Conservation (phyloP, 2,888 invertebrate species). For the Ichneumoninae sp. region DNA sequence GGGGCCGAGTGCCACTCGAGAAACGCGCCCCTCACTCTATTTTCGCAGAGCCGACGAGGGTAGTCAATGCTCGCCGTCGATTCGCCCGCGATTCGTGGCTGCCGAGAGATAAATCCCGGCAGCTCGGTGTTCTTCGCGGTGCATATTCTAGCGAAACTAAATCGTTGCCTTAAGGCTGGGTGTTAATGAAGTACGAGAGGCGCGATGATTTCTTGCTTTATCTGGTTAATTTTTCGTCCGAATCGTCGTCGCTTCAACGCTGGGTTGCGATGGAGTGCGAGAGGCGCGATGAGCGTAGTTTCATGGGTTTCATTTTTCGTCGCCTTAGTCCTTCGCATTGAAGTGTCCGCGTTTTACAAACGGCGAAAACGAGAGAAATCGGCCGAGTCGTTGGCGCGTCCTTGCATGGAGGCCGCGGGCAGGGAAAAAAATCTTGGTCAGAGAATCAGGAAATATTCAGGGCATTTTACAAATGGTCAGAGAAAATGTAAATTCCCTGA, state of each 20-base stretch:
- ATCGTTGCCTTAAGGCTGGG: not conserved
- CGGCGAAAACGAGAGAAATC: slow-evolving; percentile 74
- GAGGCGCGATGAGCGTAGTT: not conserved
- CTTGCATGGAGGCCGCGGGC: not conserved
- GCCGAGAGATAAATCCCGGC: slow-evolving; percentile 5
- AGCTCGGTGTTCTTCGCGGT: not conserved
- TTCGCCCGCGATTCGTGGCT: slow-evolving; percentile 8
- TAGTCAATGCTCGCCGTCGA: slow-evolving; percentile 7
- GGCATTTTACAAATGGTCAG: too few species aligned
- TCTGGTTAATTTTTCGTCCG: too few species aligned
- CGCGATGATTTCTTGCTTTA: too few species aligned
- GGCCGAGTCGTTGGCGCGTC: slow-evolving; percentile 16
- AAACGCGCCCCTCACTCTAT: not conserved
- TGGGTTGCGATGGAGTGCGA: not conserved
- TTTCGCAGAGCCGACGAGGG: not conserved
- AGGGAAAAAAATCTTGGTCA: too few species aligned
- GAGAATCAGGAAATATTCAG: too few species aligned
- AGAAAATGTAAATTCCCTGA: too few species aligned
- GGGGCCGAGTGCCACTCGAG: not conserved
- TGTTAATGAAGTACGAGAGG: too few species aligned
- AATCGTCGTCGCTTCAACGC: too few species aligned
- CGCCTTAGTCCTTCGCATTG: slow-evolving; percentile 67
- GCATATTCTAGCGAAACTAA: slow-evolving; percentile 17
- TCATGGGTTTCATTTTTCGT: not conserved
- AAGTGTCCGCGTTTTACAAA: slow-evolving; percentile 81